Base-by-base conservation (phyloP, 2,888 invertebrate species). In the Drosophila gaucha region DNA sequence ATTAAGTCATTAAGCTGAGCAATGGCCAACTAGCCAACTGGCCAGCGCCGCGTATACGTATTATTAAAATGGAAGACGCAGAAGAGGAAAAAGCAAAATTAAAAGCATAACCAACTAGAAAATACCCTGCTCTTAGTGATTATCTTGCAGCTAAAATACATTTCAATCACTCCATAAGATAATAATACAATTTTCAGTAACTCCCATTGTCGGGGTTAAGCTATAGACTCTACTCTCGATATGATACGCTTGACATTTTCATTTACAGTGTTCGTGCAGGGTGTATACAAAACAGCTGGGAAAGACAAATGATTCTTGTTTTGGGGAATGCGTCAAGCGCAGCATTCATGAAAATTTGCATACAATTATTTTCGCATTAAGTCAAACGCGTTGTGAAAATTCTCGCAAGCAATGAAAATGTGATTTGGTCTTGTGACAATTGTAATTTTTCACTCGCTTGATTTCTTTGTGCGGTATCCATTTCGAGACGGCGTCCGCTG, bases 361-460 rank as follows among this genome's bases (percentile, higher is more conserved):
- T 86, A 77, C 80, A 88, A 88, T 88, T 88, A 87, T 80, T 75
- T 89, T 67, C 77, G 65, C 76, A 84, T 88, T 78, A 83, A 84
- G 58, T 67, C 74, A 76, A 82, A 85, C 64, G 73, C 75, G 47
- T 67, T 67, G 79, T 80, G 79, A 78, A 82, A 74, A 67, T 58
- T 70, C 59, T 44, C 51, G 63, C 60, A 43, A 67, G 67, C 73
- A 77, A 85, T 85, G 77, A 83, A 86, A 88, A 69, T 77, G 74
- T 74, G 86, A 86, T 88, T 86, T 88, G 86, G 70, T 80, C 78
- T 72, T 77, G 86, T 80, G 86, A 86, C 88, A 84, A 88, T 86
- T 74, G 84, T 86, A 77, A 88, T 86, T 86, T 88, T 80, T 86
- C 86, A 86, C 75, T 88, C 70, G 82, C 85, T 86, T 88, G 80